phyloP scores from a whole-genome alignment of 2,888 invertebrate genomes.

The Sussaba pulchella region DNA sequence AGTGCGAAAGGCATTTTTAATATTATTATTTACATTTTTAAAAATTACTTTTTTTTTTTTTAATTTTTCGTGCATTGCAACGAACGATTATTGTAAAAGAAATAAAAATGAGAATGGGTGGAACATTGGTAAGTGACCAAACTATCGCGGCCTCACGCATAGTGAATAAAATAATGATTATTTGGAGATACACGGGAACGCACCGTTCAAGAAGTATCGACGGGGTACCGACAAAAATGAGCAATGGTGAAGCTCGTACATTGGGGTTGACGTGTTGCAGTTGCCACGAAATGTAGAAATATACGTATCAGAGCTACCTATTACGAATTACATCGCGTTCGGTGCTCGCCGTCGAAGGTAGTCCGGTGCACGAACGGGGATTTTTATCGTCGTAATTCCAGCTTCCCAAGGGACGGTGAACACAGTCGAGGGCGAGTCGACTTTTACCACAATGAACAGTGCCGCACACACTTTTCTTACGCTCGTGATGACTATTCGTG shows the following conservation, averaged over 20 bases:
- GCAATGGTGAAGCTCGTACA: neutral
- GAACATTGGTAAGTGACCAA: too few relatives aligned
- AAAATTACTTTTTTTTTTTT: too few relatives aligned
- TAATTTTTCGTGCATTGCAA: too few relatives aligned
- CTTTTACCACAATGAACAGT: neutral
- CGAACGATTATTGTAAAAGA: too few relatives aligned
- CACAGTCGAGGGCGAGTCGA: slow-evolving; percentile 1
- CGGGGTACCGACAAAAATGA: slow-evolving; percentile 9
- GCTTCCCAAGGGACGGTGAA: slow-evolving; percentile 22
- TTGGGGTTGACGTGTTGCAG: slow-evolving; percentile 5
- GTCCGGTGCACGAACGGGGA: slow-evolving; percentile 32
- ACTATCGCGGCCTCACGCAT: too few relatives aligned
- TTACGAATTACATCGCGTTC: slow-evolving; percentile 30
- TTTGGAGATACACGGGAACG: slow-evolving; percentile 11
- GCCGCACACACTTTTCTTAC: slow-evolving; percentile 14
- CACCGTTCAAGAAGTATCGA: slow-evolving; percentile 7
- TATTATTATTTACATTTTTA: too few relatives aligned
- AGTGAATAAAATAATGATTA: neutral
- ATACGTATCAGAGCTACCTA: neutral
- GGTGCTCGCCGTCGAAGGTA: slow-evolving; percentile 3
- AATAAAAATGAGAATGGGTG: too few relatives aligned
- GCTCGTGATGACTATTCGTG: slow-evolving; percentile 35
- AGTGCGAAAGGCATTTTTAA: too few relatives aligned
- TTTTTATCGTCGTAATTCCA: slow-evolving; percentile 55
- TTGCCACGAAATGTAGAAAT: neutral